Evolutionary conservation across 2,113 vertebrate genomes (phyloP).

Genomic region (Nothobranchius furzeri): DNA sequence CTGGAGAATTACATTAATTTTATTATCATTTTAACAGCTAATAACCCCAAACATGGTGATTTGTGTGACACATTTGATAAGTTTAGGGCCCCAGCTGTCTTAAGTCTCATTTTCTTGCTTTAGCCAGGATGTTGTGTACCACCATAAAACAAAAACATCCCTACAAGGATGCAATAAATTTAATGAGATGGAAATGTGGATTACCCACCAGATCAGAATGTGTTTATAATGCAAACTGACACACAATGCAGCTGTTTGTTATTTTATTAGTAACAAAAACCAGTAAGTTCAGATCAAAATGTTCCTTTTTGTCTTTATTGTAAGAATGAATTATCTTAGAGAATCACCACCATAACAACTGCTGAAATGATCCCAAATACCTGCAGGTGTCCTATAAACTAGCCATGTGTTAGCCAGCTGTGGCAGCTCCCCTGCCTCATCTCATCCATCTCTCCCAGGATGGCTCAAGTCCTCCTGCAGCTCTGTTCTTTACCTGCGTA

Average conservation of each 20-base stretch:
- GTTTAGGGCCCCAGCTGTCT: slow-evolving; percentile 21
- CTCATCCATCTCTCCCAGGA: slow-evolving; percentile 33
- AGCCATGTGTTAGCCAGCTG: slow-evolving; percentile 63
- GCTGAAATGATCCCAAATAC: slow-evolving; percentile 68
- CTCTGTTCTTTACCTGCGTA: slow-evolving; percentile 20
- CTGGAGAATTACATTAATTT: neutral
- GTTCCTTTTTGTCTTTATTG: neutral
- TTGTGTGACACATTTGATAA: slow-evolving; percentile 44
- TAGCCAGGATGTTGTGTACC: slow-evolving; percentile 39
- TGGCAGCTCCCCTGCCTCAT: slow-evolving; percentile 36
- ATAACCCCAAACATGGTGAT: slow-evolving; percentile 8
- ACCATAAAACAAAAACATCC: slow-evolving; percentile 40
- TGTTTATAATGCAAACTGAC: neutral
- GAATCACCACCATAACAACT: slow-evolving; percentile 58
- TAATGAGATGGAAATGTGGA: slow-evolving; percentile 46
- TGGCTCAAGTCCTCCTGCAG: slow-evolving; percentile 12
- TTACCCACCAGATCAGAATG: slow-evolving; percentile 25
- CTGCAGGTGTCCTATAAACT: slow-evolving; percentile 69
- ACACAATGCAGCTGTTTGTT: neutral
- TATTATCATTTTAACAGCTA: too few species aligned
- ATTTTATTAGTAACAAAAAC: neutral
- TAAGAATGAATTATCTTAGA: slow-evolving; percentile 10
- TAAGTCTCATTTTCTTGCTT: slow-evolving; percentile 41
- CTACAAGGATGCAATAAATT: slow-evolving; percentile 57
- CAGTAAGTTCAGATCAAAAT: too few species aligned